Conservation (phyloP, 2,113 vertebrate genomes). For the Willisornis vidua region DNA sequence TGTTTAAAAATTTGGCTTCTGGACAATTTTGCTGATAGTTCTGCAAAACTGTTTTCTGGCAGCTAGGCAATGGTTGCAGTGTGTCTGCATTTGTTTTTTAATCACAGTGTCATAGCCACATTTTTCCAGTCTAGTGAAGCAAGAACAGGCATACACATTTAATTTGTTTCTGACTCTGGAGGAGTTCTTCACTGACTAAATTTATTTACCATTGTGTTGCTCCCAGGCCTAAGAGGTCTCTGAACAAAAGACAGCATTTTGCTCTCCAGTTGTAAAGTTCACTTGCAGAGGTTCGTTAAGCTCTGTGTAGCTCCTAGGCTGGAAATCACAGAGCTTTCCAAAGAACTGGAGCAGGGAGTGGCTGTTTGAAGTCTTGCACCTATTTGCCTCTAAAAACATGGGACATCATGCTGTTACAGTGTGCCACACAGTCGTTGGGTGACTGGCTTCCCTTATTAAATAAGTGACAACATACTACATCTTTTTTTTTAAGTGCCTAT, state of each 20-base stretch:
- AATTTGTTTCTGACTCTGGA: slow-evolving; percentile 19
- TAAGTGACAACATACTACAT: background rate
- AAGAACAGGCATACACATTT: slow-evolving; percentile 21
- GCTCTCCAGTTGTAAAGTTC: background rate
- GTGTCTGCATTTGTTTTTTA: slow-evolving; percentile 30
- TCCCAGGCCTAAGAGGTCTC: background rate
- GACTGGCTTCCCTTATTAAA: background rate
- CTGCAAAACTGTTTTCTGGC: slow-evolving; percentile 40
- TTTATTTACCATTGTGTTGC: background rate
- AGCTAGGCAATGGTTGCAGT: background rate
- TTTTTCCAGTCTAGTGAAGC: slow-evolving; percentile 55
- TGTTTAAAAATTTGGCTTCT: slow-evolving; percentile 36
- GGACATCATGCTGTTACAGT: background rate
- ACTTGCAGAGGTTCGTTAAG: rapidly evolving
- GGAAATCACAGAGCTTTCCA: background rate
- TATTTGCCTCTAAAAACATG: background rate
- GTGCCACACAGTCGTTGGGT: background rate
- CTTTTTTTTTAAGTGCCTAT: background rate
- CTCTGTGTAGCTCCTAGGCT: background rate
- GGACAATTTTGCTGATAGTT: slow-evolving; percentile 48
- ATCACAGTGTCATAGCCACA: slow-evolving; percentile 29
- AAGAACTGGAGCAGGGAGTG: background rate
- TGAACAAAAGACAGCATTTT: background rate
- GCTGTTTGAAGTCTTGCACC: background rate
- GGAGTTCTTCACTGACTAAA: background rate